Conservation (phyloP, 2,797 vertebrate genomes). For the Adelosebastes latens region DNA sequence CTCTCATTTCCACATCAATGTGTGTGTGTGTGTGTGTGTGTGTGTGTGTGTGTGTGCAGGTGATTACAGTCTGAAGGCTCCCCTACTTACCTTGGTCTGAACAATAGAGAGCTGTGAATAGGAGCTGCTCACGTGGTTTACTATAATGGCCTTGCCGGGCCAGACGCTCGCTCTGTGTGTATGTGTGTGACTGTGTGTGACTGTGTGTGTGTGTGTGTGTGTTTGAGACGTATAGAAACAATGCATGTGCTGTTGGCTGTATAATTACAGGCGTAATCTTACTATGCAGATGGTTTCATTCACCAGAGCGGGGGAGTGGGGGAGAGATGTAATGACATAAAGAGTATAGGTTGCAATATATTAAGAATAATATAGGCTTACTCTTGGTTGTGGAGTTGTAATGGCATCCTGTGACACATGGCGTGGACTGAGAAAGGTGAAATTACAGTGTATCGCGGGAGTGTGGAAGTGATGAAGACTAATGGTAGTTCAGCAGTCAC, state of each 20-base stretch:
- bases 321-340: conserved; percentile 76
- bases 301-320: conserved; percentile 61
- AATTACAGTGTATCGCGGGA: conserved; percentile 62
- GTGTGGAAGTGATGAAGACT: conserved; percentile 36
- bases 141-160: conserved; percentile 83
- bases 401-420: conserved; percentile 36
- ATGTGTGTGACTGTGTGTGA: conserved; percentile 8
- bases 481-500: conserved; percentile 26
- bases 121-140: conserved; percentile 81
- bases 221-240: conserved; percentile 75
- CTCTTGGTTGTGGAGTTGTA: conserved; percentile 37
- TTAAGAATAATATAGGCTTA: conserved; percentile 75
- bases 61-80: conserved; percentile 85
- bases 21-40: conserved; percentile 26
- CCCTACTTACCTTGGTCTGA: conserved; percentile 84
- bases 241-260: conserved; percentile 74
- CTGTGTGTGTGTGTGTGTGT: conserved; percentile 20
- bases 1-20: conserved; percentile 59
- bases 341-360: conserved; percentile 79
- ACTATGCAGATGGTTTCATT: conserved; percentile 84
- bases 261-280: conserved; percentile 87
- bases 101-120: conserved; percentile 85
- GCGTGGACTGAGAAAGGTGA: conserved; percentile 37
- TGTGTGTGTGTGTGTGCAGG: conserved; percentile 51
- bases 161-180: conserved; percentile 55